Conservation (phyloP, 2,888 invertebrate genomes). For the Acheta domesticus region DNA sequence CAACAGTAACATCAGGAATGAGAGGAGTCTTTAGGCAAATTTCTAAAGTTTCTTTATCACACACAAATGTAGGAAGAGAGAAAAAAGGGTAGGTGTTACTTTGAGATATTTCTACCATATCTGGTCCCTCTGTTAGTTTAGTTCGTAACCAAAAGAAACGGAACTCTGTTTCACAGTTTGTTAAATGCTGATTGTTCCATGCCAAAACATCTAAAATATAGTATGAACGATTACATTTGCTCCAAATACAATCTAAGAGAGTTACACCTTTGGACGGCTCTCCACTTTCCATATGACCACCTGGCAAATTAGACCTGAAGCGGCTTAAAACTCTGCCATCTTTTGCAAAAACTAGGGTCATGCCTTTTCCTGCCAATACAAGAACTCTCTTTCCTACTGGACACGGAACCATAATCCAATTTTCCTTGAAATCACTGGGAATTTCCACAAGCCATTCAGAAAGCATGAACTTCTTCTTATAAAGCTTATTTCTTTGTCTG, state of each 20-base stretch:
- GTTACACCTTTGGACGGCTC: constrained; percentile 51
- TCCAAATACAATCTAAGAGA: constrained; percentile 81
- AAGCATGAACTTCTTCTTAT: constrained; percentile 67
- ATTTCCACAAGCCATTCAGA: constrained; percentile 92
- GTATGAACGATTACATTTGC: constrained; percentile 57
- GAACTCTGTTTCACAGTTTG: constrained; percentile 77
- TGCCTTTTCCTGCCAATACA: constrained; percentile 68
- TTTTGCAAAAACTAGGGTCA: constrained; percentile 23
- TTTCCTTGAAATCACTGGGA: constrained; percentile 68
- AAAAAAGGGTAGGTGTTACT: constrained; percentile 45
- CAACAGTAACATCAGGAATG: constrained; percentile 52
- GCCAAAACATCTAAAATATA: constrained; percentile 79
- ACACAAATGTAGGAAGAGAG: constrained; percentile 52
- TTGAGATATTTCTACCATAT: constrained; percentile 44
- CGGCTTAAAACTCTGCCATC: background rate
- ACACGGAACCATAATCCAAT: constrained; percentile 74
- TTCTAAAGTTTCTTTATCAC: constrained; percentile 41
- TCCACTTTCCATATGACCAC: constrained; percentile 43
- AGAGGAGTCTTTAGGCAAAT: background rate
- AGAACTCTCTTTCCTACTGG: constrained; percentile 80
- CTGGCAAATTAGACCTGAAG: constrained; percentile 29
- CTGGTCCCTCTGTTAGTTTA: constrained; percentile 64
- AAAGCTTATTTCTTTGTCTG: constrained; percentile 36
- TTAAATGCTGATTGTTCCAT: constrained; percentile 71
- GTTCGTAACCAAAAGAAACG: constrained; percentile 79